Base-by-base conservation (phyloP, 2,797 vertebrate species). In the Halcyon chelicuti region DNA sequence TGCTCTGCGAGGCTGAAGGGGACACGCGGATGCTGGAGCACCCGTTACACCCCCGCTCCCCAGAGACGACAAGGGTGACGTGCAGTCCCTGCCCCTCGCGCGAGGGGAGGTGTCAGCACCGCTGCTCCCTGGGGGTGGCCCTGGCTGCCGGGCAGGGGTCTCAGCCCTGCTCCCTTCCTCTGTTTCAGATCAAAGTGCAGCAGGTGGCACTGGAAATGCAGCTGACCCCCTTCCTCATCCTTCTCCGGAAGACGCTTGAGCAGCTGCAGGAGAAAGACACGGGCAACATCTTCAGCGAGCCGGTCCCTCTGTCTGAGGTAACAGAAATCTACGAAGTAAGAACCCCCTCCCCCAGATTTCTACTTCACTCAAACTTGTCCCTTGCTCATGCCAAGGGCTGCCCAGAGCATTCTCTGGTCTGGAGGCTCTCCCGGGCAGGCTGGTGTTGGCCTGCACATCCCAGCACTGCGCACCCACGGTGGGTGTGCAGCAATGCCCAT, bases 261-360 rank as follows among this genome's bases (percentile, higher is more conserved):
- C 99, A 99, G 97, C 98, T 99, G 96, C 99, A 99, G 97, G 99
- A 99, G 94, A 98, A 99, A 98, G 99, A 99, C 98, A 99, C 99
- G 0, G 99, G 99, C 98, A 99, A 99, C 98, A 99, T 99, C 97
- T 99, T 99, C 98, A 99, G 99, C 70, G 99, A 99, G 98, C 99
- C 99, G 67, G 99, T 99, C 83, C 99, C 99, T 87, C 98, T 99
- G 97, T 99, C 99, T 96, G 99, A 99, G 99, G 99, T 99, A 98
- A 98, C 98, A 98, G 98, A 98, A 98, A 97, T 98, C 98, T 98
- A 98, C 98, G 97, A 98, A 98, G 98, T 98, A 98, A 98, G 98
- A 98, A 98, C 88, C 98, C 97, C 97, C 97, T 98, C 97, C 97
- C 96, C 97, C 94, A 93, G 91, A 96, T 96, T 96, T 97, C 83